These are phyloP conservation scores for Leptothorax acervorum DNA, from an alignment of 2,888 invertebrate genomes.

Conservation along the genomic window DNA sequence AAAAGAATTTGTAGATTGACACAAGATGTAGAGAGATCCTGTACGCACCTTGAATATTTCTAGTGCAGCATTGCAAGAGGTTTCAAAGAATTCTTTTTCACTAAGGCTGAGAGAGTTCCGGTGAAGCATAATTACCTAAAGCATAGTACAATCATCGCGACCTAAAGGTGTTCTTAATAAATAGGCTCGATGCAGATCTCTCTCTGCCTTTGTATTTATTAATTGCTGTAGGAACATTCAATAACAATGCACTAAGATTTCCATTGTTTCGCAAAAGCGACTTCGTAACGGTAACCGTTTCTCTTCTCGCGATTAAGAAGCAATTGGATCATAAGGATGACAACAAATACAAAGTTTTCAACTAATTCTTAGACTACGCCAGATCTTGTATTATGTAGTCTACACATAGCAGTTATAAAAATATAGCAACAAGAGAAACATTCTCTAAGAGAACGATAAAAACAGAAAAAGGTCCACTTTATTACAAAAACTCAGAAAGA, in stretches of 20 bases:
- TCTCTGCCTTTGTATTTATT: conserved; percentile 1
- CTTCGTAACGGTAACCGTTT: conserved; percentile 7
- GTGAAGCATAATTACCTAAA: background rate
- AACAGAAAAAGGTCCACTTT: background rate
- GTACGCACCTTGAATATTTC: background rate
- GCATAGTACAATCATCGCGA: background rate
- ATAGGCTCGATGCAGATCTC: background rate
- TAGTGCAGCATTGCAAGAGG: background rate
- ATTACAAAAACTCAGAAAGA: background rate
- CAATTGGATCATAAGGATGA: conserved; percentile 3
- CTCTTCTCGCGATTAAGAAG: conserved; percentile 24
- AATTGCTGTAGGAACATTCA: conserved; percentile 17
- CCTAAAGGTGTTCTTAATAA: conserved; percentile 9
- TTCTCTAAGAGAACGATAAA: background rate
- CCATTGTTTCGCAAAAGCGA: conserved; percentile 24
- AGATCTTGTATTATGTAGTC: background rate
- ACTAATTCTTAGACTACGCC: background rate
- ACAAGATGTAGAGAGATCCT: background rate
- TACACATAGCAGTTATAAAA: background rate
- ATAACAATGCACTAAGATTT: conserved; percentile 12
- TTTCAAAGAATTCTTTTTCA: conserved; percentile 17
- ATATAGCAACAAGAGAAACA: background rate
- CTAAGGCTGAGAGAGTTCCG: background rate
- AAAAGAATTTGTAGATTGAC: background rate
- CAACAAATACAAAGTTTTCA: background rate